phyloP scores from a whole-genome alignment of 2,113 vertebrate species.

The Ageneiosus marmoratus region DNA sequence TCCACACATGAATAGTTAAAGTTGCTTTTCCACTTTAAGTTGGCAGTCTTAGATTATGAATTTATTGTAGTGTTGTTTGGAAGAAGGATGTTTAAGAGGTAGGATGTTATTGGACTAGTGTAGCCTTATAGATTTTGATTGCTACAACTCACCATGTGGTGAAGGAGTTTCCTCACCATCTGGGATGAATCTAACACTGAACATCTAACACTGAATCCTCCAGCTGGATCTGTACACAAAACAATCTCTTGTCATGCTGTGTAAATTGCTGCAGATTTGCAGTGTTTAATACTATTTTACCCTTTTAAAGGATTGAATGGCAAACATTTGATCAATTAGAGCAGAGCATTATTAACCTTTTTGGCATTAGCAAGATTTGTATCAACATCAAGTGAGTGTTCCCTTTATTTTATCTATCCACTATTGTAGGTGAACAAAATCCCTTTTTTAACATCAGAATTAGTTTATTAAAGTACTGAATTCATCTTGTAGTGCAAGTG shows the following conservation, averaged over 20 bases:
- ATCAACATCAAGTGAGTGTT: too few relatives aligned
- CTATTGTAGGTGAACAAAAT: background rate
- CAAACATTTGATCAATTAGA: background rate
- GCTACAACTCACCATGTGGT: background rate
- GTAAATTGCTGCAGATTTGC: background rate
- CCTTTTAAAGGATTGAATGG: background rate
- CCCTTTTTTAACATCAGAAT: background rate
- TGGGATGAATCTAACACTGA: background rate
- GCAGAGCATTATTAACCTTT: background rate
- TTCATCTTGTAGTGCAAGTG: background rate
- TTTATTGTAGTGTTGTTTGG: background rate
- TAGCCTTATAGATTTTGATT: background rate
- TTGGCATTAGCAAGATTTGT: background rate
- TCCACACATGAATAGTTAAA: constrained; percentile 16
- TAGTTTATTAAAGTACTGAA: background rate
- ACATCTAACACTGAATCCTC: background rate
- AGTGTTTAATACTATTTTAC: background rate
- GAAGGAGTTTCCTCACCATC: background rate
- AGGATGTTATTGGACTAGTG: background rate
- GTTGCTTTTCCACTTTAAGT: background rate
- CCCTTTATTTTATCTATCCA: too few relatives aligned
- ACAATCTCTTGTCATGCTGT: background rate
- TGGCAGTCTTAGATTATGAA: background rate
- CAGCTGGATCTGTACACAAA: background rate
- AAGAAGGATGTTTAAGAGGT: background rate